A percentile compares a stretch with the other conserved stretches of the same genome.
Conservation (phyloP, 35 echinoderm and acorn worm species). For the Acanthaster planci region DNA sequence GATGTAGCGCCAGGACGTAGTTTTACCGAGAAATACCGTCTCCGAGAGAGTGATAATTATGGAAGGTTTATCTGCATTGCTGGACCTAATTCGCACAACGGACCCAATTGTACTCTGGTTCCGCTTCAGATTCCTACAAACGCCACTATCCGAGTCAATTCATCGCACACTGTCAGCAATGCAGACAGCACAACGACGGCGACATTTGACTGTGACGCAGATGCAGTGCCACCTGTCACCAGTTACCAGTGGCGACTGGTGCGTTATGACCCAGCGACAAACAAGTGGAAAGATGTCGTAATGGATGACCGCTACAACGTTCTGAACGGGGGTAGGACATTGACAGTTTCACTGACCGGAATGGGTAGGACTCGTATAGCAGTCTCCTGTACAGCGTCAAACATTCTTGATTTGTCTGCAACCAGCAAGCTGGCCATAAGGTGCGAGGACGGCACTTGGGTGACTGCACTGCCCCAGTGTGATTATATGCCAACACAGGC, state of each 20-base stretch:
- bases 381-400: not conserved
- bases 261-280: not conserved
- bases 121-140: not conserved
- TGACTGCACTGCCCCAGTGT: not conserved
- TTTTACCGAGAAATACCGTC: not conserved
- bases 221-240: conserved; percentile 8
- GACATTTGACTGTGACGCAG: not conserved
- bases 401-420: not conserved
- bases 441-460: not conserved
- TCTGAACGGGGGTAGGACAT: not conserved
- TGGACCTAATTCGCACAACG: not conserved
- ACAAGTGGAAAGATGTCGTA: not conserved
- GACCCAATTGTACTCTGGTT: not conserved
- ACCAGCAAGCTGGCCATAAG: not conserved
- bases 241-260: not conserved
- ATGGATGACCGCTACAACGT: not conserved
- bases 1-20: not conserved
- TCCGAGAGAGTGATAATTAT: not conserved
- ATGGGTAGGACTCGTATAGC: not conserved
- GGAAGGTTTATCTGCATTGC: not conserved
- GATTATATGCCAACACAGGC: not conserved
- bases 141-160: not conserved
- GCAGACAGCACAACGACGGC: not conserved
- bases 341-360: not conserved
- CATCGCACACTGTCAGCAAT: no score